phyloP scores from a whole-genome alignment of 1,140 invertebrate genomes.

The Drosophila malerkotliana region DNA sequence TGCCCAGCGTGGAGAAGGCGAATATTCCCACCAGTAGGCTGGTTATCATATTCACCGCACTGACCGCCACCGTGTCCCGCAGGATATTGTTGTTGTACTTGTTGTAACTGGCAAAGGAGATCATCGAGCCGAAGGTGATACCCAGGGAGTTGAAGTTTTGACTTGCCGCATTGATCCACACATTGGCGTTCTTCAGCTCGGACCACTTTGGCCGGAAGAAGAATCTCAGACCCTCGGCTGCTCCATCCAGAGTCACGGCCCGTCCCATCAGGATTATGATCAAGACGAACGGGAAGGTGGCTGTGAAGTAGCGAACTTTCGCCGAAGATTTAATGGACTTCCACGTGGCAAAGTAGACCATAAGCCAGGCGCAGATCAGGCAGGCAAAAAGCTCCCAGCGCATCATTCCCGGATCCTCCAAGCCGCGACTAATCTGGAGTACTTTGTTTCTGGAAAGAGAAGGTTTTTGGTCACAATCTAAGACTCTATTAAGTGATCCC shows the following conservation, averaged over 20 bases:
- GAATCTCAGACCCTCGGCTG: conserved; percentile 90
- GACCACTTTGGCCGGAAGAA: conserved; percentile 96
- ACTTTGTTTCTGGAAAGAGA: conserved; percentile 88
- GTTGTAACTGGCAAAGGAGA: conserved; percentile 98
- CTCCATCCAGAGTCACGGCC: conserved; percentile 92
- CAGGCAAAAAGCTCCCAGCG: conserved; percentile 94
- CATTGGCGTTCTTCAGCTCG: conserved; percentile 91
- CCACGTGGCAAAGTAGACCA: conserved; percentile 97
- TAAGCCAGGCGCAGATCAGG: conserved; percentile 93
- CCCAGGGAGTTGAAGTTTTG: conserved; percentile 97
- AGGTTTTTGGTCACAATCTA: not conserved
- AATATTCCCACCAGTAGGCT: conserved; percentile 94
- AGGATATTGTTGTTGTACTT: conserved; percentile 95
- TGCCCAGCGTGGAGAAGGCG: conserved; percentile 94
- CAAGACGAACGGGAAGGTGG: conserved; percentile 92
- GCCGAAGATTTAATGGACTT: conserved; percentile 95
- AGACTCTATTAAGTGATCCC: not conserved
- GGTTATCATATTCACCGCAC: conserved; percentile 92
- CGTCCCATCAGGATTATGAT: conserved; percentile 92
- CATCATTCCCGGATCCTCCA: conserved; percentile 91
- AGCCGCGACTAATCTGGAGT: conserved; percentile 91
- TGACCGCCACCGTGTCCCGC: conserved; percentile 92
- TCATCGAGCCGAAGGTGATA: conserved; percentile 95
- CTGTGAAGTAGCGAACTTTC: conserved; percentile 93
- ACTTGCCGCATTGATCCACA: conserved; percentile 95